Percentiles rank a stretch among this genome's conserved stretches.
phyloP scores from a whole-genome alignment of 2,113 vertebrate species.

The Embiotoca jacksoni region DNA sequence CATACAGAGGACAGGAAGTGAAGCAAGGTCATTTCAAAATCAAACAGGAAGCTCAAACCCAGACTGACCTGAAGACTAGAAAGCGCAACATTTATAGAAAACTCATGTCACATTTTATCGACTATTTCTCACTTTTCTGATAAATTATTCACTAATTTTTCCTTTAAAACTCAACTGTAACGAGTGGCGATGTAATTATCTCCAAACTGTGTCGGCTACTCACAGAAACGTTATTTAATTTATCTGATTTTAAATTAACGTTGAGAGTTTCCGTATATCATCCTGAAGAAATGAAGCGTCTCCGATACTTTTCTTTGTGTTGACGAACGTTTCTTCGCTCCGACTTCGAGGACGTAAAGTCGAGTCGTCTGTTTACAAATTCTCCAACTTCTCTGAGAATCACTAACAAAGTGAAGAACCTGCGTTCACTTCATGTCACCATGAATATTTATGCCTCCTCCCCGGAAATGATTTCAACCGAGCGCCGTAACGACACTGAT shows the following conservation, averaged over 20 bases:
- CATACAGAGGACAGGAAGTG: too few relatives aligned
- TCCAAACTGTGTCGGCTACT: too few relatives aligned
- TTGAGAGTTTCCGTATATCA: too few relatives aligned
- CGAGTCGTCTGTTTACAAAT: not conserved
- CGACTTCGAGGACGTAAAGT: not conserved
- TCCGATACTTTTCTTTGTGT: not conserved
- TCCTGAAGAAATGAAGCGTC: not conserved
- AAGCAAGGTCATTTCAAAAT: too few relatives aligned
- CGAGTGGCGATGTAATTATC: too few relatives aligned
- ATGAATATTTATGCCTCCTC: conserved; percentile 69
- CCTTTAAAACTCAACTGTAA: too few relatives aligned
- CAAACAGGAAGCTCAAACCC: too few relatives aligned
- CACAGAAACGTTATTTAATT: not conserved
- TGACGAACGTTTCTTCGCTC: not conserved
- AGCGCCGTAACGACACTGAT: conserved; percentile 57
- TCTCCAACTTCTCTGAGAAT: conserved; percentile 25
- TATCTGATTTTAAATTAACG: not conserved
- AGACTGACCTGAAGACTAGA: too few relatives aligned
- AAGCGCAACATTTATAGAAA: too few relatives aligned
- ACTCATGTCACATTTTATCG: too few relatives aligned
- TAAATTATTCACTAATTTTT: too few relatives aligned
- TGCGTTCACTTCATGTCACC: conserved; percentile 22
- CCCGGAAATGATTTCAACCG: conserved; percentile 46
- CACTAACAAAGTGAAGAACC: conserved; percentile 3
- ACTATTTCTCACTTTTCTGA: too few relatives aligned